Evolutionary conservation across 2,797 vertebrate genomes (phyloP), one percentile per base, ranked within the genome.

Genomic region (Mico argentatus): DNA sequence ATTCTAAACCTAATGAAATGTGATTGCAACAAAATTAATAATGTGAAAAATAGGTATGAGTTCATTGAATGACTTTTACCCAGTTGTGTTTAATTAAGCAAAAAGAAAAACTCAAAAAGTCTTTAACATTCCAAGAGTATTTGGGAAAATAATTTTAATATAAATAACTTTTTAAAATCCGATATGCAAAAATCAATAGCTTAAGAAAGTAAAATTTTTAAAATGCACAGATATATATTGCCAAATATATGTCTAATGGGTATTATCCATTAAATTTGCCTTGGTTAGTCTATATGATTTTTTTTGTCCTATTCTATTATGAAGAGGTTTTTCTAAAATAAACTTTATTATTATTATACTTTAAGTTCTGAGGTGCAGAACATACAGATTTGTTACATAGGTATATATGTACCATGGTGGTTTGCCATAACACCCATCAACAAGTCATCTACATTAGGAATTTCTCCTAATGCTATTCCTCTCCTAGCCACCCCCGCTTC

Each of bases 21-120:
- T 59, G 27, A 93, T 14, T 10, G 6, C 50, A 93, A 41, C 17
- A 90, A 89, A 95, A 94, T 57, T 44, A 73, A 87, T 46, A 90
- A 86, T 22, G 8, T 44, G 13, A n/a, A 59, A 93, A 88, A 70
- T 39, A 27, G 52, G 26, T 70, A 46, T 5, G 59, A 94, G 41
- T 15, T 94, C 26, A 73, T 14, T 88, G 91, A 89, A 52, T 61
- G 20, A 75, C 3, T 13, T 75, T 19, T 46, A 76, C 95, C 80
- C n/a, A 39, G 27, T 57, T n/a, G 33, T 70, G 19, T 89, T 86
- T 88, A 87, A 30, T 55, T 84, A 64, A 73, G 5, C 30, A 90
- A 95, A 83, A 67, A 80, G 50, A 6, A 88, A 96, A 92, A 90
- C 41, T 72, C 67, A 95, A 88, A 73, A 91, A 81, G 84, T 70